Conservation (phyloP, 2,797 vertebrate genomes). For the Coranthus polyacanthus region DNA sequence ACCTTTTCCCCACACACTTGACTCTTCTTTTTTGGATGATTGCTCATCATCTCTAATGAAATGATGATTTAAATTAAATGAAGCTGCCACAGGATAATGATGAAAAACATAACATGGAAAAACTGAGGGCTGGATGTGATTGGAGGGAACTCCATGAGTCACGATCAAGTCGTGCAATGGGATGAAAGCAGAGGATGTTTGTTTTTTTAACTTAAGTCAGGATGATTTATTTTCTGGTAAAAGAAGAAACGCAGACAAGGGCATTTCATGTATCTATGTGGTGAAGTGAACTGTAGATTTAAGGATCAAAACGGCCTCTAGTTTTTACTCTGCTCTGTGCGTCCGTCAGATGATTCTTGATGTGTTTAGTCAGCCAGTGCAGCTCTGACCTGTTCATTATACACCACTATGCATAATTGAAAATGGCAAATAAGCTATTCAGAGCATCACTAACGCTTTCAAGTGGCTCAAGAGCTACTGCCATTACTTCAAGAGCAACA, state of each 20-base stretch:
- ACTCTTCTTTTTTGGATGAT: conserved; percentile 20
- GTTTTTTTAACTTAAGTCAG: conserved; percentile 38
- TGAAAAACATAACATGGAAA: conserved; percentile 45
- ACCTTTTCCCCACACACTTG: conserved; percentile 38
- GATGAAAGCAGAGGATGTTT: conserved; percentile 42
- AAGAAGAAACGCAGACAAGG: background rate
- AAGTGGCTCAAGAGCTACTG: conserved; percentile 13
- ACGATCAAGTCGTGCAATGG: conserved; percentile 46
- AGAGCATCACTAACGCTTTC: conserved; percentile 48
- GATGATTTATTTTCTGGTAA: conserved; percentile 19
- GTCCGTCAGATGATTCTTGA: conserved; percentile 45
- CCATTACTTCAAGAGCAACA: background rate
- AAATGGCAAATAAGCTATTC: conserved; percentile 58
- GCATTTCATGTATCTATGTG: conserved; percentile 9
- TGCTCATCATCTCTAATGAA: conserved; percentile 10
- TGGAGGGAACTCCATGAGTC: conserved; percentile 63
- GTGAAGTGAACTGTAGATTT: conserved; percentile 18
- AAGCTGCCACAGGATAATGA: conserved; percentile 14
- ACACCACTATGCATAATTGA: conserved; percentile 49
- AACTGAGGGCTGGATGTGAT: conserved; percentile 40
- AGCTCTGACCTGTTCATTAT: conserved; percentile 62
- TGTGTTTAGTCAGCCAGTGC: conserved; percentile 55
- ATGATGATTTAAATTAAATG: conserved; percentile 9
- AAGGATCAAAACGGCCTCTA: conserved; percentile 36
- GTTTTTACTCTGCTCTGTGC: conserved; percentile 31